Evolutionary conservation across 2,888 invertebrate species (phyloP).

Genomic region (Lasioglossum vierecki): DNA sequence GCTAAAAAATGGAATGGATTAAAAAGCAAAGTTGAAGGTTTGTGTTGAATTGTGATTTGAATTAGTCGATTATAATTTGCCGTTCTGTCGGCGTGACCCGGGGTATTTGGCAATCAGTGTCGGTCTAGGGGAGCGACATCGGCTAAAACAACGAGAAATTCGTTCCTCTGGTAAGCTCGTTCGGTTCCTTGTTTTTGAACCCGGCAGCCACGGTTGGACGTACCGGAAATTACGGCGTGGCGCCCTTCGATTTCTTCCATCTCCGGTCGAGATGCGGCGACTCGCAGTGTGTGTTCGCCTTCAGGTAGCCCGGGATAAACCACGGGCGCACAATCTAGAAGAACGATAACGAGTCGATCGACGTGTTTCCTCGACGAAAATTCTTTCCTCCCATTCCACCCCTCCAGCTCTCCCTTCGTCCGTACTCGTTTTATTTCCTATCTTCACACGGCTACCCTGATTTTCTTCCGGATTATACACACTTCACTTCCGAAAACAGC

Average conservation of each 20-base stretch:
- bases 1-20: not conserved
- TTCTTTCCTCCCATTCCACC: constrained; percentile 23
- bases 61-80: not conserved
- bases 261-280: constrained; percentile 60
- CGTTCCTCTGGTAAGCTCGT: constrained; percentile 48
- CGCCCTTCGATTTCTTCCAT: constrained; percentile 63
- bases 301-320: constrained; percentile 58
- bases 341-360: constrained; percentile 60
- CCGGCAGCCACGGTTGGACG: constrained; percentile 33
- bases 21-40: not conserved
- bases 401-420: not conserved
- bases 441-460: not conserved
- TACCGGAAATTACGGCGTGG: constrained; percentile 67
- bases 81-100: not conserved
- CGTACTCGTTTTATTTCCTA: constrained; percentile 5
- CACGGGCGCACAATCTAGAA: constrained; percentile 53
- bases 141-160: constrained; percentile 64
- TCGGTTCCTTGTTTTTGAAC: constrained; percentile 30
- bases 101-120: not conserved
- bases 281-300: constrained; percentile 48
- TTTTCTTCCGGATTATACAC: not conserved
- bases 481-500: not conserved
- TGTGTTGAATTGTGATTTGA: not conserved
- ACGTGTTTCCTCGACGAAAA: constrained; percentile 54
- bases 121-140: constrained; percentile 54